Evolutionary conservation across 2,888 invertebrate species (phyloP).

Genomic region (Diloba caeruleocephala): DNA sequence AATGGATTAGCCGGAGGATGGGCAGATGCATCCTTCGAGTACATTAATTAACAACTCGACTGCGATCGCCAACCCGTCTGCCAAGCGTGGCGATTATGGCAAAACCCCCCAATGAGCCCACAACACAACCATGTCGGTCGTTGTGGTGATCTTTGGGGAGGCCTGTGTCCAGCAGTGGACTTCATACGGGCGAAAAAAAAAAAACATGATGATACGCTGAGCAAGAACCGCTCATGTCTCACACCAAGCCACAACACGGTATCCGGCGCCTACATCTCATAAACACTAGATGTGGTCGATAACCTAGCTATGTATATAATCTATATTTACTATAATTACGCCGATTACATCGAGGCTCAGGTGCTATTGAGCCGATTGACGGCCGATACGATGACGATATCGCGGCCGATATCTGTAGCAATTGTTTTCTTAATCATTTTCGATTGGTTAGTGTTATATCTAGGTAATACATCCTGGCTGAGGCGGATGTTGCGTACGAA

Average conservation of each 20-base stretch:
- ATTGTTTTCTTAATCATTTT: constrained; percentile 53
- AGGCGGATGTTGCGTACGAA: constrained; percentile 25
- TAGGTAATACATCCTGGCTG: constrained; percentile 29
- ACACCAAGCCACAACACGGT: constrained; percentile 15
- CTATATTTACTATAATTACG: constrained; percentile 79
- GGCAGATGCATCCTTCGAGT: too few species aligned
- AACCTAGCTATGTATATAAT: constrained; percentile 56
- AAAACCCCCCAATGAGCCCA: too few species aligned
- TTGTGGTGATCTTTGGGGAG: too few species aligned
- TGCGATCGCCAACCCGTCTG: too few species aligned
- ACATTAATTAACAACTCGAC: too few species aligned
- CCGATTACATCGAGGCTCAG: constrained; percentile 70
- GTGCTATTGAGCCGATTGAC: constrained; percentile 54
- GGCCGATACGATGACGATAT: constrained; percentile 42
- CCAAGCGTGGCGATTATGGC: too few species aligned
- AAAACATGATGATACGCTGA: too few species aligned
- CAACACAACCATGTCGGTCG: too few species aligned
- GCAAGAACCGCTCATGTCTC: background rate
- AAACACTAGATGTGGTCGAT: constrained; percentile 61
- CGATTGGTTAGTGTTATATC: constrained; percentile 31
- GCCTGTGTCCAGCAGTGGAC: too few species aligned
- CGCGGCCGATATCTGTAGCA: constrained; percentile 46
- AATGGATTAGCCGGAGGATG: too few species aligned
- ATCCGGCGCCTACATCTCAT: constrained; percentile 65
- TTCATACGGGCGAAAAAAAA: too few species aligned